These are phyloP conservation scores for Eledona agricola DNA, from an alignment of 2,888 invertebrate species.

Conservation along the genomic window DNA sequence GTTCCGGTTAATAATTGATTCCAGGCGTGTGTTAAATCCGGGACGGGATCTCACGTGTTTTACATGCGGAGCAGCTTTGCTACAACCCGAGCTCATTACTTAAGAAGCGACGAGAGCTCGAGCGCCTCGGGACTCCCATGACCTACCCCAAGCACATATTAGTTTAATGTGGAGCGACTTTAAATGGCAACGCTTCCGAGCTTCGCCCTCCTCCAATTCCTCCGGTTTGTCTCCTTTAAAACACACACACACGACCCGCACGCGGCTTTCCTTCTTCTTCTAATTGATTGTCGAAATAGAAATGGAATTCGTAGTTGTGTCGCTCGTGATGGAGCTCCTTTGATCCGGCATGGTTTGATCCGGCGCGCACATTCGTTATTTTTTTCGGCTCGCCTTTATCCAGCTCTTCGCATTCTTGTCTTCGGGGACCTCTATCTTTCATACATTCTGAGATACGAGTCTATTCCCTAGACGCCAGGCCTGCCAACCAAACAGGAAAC, in stretches of 20 bases:
- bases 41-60: conserved; percentile 40
- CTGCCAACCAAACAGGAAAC: conserved; percentile 60
- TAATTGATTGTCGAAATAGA: conserved; percentile 17
- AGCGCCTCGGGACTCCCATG: conserved; percentile 54
- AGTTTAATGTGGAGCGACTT: conserved; percentile 57
- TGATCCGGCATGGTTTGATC: conserved; percentile 57
- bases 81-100: conserved; percentile 56
- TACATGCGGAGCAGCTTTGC: conserved; percentile 51
- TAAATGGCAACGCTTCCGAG: conserved; percentile 41
- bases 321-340: conserved; percentile 55
- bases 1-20: too few relatives aligned
- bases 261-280: conserved; percentile 20
- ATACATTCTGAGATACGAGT: conserved; percentile 58
- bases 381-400: conserved; percentile 55
- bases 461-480: conserved; percentile 58
- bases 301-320: conserved; percentile 15
- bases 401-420: conserved; percentile 61
- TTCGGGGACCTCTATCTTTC: conserved; percentile 61
- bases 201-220: conserved; percentile 9
- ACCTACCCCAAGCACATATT: conserved; percentile 58
- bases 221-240: conserved; percentile 33
- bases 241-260: conserved; percentile 1
- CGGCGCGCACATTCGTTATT: conserved; percentile 59
- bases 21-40: not conserved
- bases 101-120: conserved; percentile 55